Evolutionary conservation across 2,888 invertebrate species (phyloP), one percentile per base, ranked within the genome.

Genomic region (Mesorhabditis spiculigera): DNA sequence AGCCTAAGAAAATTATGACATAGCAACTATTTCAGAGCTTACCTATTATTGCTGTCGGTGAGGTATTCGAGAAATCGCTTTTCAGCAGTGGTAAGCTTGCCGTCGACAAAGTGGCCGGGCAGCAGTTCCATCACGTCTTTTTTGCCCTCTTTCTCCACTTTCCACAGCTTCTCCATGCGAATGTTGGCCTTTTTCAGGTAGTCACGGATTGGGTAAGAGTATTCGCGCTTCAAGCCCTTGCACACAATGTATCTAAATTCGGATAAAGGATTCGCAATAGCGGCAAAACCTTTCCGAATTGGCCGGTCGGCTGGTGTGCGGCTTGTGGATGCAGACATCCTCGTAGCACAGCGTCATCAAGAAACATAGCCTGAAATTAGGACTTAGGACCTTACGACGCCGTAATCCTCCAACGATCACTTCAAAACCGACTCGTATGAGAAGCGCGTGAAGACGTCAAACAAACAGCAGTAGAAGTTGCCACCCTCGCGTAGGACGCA

Each of bases 291-390:
- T 90, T 88, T 98, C 97, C 0, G 97, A 95, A 87, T 97, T 98
- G 0, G 97, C 97, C 0, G 97, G 97, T 68, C 97, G 90, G 77
- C 95, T 96, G 4, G 95, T 93, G 76, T 95, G 94, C 4, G 97
- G 97, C 87, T 98, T 98, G 82, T 93, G 91, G 73, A 98, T 92
- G 69, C 91, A 90, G 44, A 97, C 90, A 88, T 90, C 89, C 71
- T 93, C 90, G 87, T 96, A 98, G 85, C 93, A 92, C 79, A 91
- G 90, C 86, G 92, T 92, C 93, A 98, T 93, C 75, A 98, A 89
- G 86, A 93, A 97, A 64, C 97, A 68, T 58, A 78, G 45, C 16
- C 73, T 75, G 41, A 28, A 28, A n/a, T n/a, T n/a, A n/a, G n/a
- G n/a, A n/a, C n/a, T n/a, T n/a, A n/a, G n/a, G n/a, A n/a, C n/a